These are phyloP conservation scores for Isichthys henryi DNA, from an alignment of 2,113 vertebrate genomes.

Conservation along the genomic window DNA sequence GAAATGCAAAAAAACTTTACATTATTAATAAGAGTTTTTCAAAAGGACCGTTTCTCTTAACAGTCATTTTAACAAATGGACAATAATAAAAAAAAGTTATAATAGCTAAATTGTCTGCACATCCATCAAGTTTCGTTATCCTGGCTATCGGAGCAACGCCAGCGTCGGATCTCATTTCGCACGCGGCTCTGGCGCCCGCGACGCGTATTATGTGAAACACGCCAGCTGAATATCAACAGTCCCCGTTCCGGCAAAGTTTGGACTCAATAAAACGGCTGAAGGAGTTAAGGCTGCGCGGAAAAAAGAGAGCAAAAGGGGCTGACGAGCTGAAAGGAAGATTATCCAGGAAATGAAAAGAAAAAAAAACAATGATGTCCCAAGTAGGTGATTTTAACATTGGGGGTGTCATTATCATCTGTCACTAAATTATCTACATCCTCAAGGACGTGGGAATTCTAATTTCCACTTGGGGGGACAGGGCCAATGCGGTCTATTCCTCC, in stretches of 20 bases:
- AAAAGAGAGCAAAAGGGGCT: conserved; percentile 37
- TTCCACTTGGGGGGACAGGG: background rate
- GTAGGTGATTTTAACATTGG: conserved; percentile 46
- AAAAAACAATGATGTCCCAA: conserved; percentile 63
- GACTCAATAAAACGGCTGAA: conserved; percentile 70
- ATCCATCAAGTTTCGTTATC: conserved; percentile 76
- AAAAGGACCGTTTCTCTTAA: conserved; percentile 14
- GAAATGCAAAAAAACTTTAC: conserved; percentile 3
- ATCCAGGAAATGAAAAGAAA: conserved; percentile 76
- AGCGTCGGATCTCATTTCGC: conserved; percentile 65
- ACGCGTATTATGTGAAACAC: conserved; percentile 63
- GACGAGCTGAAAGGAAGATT: conserved; percentile 47
- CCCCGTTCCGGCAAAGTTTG: conserved; percentile 66
- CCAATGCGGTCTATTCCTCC: background rate
- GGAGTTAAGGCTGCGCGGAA: conserved; percentile 33
- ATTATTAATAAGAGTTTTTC: background rate
- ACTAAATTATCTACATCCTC: conserved; percentile 52
- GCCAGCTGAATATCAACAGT: conserved; percentile 83
- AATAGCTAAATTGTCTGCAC: conserved; percentile 52
- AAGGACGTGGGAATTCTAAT: conserved; percentile 13
- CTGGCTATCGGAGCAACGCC: conserved; percentile 71
- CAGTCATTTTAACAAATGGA: conserved; percentile 47
- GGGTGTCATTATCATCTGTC: conserved; percentile 65
- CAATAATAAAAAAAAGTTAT: conserved; percentile 56
- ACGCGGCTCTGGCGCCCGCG: conserved; percentile 64